Evolutionary conservation across 2,888 invertebrate genomes (phyloP).

Genomic region (Ormyrus thymus): DNA sequence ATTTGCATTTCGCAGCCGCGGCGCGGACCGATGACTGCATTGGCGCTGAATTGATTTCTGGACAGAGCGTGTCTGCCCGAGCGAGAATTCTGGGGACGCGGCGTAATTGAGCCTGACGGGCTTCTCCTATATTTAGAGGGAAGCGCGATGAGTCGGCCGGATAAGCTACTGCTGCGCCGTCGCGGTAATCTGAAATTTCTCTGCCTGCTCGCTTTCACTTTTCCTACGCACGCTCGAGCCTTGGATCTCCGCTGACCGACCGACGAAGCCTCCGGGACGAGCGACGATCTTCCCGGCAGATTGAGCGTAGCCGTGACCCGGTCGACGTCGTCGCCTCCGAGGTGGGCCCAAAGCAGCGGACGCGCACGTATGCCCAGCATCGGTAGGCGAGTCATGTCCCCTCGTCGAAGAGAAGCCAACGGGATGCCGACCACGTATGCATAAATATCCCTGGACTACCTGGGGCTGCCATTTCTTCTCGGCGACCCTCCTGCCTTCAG

Average conservation of each 20-base stretch:
- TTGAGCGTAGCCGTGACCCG: neutral
- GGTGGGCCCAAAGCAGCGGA: neutral
- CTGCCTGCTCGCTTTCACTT: too few species aligned
- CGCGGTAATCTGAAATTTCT: too few species aligned
- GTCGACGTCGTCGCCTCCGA: conserved; percentile 10
- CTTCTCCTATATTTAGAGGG: too few species aligned
- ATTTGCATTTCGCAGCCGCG: conserved; percentile 3
- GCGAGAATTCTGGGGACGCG: too few species aligned
- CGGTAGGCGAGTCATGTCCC: neutral
- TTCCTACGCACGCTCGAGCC: too few species aligned
- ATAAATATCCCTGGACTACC: neutral
- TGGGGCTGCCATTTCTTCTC: neutral
- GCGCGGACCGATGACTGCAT: conserved; percentile 6
- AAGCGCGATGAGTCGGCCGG: too few species aligned
- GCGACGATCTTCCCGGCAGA: neutral
- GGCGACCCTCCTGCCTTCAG: neutral
- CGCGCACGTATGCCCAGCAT: neutral
- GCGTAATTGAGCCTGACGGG: too few species aligned
- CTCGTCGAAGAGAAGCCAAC: conserved; percentile 20
- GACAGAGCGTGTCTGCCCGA: too few species aligned
- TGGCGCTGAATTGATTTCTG: neutral
- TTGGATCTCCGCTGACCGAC: too few species aligned
- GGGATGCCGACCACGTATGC: conserved; percentile 30
- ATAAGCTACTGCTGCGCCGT: too few species aligned
- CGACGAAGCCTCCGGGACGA: too few species aligned